Conservation (phyloP, 2,888 invertebrate genomes). For the Hartigia nigra region DNA sequence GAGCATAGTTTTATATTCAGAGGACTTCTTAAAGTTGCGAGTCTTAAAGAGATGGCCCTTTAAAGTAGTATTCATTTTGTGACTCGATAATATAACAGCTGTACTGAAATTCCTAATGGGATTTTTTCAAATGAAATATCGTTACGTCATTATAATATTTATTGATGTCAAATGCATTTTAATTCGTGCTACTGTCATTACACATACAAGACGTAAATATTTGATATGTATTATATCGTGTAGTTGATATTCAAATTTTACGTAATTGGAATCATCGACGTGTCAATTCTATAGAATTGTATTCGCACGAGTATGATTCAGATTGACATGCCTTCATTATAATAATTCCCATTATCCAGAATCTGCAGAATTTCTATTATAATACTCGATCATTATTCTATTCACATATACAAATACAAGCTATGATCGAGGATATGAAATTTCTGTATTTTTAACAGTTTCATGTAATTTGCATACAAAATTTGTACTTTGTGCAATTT, state of each 20-base stretch:
- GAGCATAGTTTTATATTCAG: too few species aligned
- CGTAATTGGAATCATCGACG: neutral
- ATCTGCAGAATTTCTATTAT: neutral
- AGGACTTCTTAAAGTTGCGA: too few species aligned
- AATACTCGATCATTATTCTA: neutral
- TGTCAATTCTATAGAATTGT: neutral
- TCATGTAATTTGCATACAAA: constrained; percentile 13
- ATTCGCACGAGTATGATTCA: neutral
- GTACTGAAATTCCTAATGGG: neutral
- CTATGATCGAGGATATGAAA: neutral
- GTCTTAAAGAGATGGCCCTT: too few species aligned
- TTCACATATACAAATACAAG: neutral
- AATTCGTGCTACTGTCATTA: too few species aligned
- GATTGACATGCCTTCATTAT: neutral
- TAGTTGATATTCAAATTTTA: neutral
- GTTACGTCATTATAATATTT: neutral
- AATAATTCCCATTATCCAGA: neutral
- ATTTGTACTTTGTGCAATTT: constrained; percentile 21
- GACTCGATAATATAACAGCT: too few species aligned
- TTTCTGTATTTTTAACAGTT: neutral
- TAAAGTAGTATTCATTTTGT: too few species aligned
- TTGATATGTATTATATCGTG: neutral
- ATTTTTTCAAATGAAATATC: too few species aligned
- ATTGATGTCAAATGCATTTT: neutral
- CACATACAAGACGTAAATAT: neutral